Evolutionary conservation across 2,113 vertebrate genomes (phyloP), one percentile per base, ranked within the genome.

Genomic region (Bufo bufo): DNA sequence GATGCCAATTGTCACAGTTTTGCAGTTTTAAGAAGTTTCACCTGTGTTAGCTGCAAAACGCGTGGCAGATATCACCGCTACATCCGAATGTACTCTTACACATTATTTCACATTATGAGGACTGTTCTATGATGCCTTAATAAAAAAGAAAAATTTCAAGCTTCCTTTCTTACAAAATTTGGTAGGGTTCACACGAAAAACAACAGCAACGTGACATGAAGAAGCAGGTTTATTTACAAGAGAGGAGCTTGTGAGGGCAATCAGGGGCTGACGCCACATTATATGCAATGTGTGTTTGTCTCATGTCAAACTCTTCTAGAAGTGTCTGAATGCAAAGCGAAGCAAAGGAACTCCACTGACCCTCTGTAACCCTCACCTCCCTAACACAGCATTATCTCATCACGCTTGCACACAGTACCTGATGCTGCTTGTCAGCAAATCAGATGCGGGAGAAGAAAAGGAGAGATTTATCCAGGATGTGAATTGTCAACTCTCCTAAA

Each of bases 401-500:
- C 87, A n/a, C 20, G 80, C 81, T 75, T 61, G 59, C 87, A 84
- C 87, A 77, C 87, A 88, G 80, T 84, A 88, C 87, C 87, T 88
- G 81, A 88, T 88, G 87, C 47, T n/a, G 81, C 81, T 66, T 77
- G 87, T 88, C 81, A 88, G 87, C 87, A 88, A 71, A 88, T 84
- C 87, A 88, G 81, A 88, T 77, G 72, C 80, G 43, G 81, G 87
- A 88, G 87, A 88, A 88, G 87, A 88, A 88, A 87, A 88, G 87
- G 81, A 77, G 87, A 88, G 87, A 88, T 88, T 88, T 88, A 88
- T 88, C 87, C 87, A 88, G 87, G 87, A 88, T 88, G 87, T 88
- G 87, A 88, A 88, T 84, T 88, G 87, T 88, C 87, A 88, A 88
- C 87, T 88, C 87, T 83, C 87, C 87, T 88, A 88, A 83, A 88